Evolutionary conservation across 1,140 invertebrate species (phyloP).

Genomic region (Bombus polaris): DNA sequence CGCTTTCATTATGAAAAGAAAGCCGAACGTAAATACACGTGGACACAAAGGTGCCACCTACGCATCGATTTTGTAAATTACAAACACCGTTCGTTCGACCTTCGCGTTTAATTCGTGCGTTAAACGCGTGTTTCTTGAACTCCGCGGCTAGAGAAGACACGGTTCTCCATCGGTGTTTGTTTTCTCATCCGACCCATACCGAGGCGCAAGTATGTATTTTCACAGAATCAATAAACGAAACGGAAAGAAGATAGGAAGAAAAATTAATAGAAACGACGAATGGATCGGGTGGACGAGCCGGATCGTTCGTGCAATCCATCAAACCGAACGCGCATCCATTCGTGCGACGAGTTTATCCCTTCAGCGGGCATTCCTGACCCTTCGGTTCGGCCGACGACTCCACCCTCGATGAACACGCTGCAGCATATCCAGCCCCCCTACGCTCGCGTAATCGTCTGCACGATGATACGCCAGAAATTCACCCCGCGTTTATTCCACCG

Average conservation of each 20-base stretch:
- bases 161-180: background rate
- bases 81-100: background rate
- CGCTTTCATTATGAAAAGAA: background rate
- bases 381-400: conserved; percentile 26
- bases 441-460: conserved; percentile 61
- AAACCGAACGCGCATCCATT: background rate
- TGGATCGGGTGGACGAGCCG: background rate
- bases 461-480: conserved; percentile 64
- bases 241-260: background rate
- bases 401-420: conserved; percentile 49
- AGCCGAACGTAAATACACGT: background rate
- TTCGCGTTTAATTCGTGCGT: background rate
- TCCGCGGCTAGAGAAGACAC: no score
- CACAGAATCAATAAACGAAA: background rate
- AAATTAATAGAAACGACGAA: conserved; percentile 4
- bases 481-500: conserved; percentile 54
- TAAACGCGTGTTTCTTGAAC: background rate
- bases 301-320: conserved; percentile 35
- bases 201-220: background rate
- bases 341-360: conserved; percentile 37
- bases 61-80: background rate
- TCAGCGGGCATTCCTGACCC: conserved; percentile 58
- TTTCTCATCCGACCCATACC: background rate
- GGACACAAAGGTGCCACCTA: background rate
- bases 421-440: conserved; percentile 25